Percentiles rank a stretch among this genome's conserved stretches.
Conservation (phyloP, 2,797 vertebrate species). For the Aplochiton taeniatus region DNA sequence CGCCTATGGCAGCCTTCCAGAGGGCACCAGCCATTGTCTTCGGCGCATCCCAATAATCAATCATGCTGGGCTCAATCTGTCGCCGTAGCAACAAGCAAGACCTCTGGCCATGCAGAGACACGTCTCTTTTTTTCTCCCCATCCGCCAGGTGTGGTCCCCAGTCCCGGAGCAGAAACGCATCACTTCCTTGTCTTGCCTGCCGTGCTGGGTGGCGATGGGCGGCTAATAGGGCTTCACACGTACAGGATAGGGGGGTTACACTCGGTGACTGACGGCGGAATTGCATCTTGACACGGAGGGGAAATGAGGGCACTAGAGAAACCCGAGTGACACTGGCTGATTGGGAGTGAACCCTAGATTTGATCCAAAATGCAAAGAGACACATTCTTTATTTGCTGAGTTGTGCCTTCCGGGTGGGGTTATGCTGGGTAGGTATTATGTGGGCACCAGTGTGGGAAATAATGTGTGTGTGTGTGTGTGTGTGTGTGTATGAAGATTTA, state of each 20-base stretch:
- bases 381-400: neutral
- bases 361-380: conserved; percentile 14
- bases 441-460: neutral
- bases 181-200: neutral
- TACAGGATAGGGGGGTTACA: too few species aligned
- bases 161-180: conserved; percentile 35
- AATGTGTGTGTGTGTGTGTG: conserved; percentile 5
- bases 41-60: conserved; percentile 64
- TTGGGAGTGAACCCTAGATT: neutral
- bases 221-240: too few species aligned
- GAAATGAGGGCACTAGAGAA: neutral
- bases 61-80: conserved; percentile 68
- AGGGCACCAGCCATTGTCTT: conserved; percentile 46
- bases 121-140: conserved; percentile 13
- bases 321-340: neutral
- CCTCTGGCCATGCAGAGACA: conserved; percentile 24
- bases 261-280: too few species aligned
- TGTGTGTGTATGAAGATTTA: conserved; percentile 28
- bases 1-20: conserved; percentile 52
- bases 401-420: neutral
- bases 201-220: too few species aligned
- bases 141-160: conserved; percentile 25
- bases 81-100: conserved; percentile 39
- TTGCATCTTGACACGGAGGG: too few species aligned
- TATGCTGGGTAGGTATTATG: conserved; percentile 22